Evolutionary conservation across 2,113 vertebrate species (phyloP).

Genomic region (Bettongia penicillata): DNA sequence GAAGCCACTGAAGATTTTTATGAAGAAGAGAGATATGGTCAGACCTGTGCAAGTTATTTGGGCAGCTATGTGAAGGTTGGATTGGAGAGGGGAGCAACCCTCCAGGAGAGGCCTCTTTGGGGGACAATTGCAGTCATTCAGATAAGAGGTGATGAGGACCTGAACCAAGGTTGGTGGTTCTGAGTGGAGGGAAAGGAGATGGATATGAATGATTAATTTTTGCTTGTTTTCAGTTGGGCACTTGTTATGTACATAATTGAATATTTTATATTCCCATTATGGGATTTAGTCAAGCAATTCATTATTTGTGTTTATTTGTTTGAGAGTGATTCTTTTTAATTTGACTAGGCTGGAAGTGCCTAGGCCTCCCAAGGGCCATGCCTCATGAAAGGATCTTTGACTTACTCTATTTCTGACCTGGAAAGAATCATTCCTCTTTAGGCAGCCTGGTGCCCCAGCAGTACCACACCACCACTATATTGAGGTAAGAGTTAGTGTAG

Average conservation of each 20-base stretch:
- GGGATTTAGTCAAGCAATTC: background rate
- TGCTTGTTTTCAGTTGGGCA: background rate
- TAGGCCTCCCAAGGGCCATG: background rate
- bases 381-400: background rate
- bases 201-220: background rate
- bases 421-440: background rate
- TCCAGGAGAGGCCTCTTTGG: background rate
- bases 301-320: background rate
- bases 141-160: background rate
- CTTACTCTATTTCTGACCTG: background rate
- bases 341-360: background rate
- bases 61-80: background rate
- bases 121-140: background rate
- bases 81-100: background rate
- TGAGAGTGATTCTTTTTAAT: background rate
- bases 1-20: background rate
- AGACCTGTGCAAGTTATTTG: background rate
- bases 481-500: background rate
- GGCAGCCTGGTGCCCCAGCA: background rate
- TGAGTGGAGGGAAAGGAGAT: background rate
- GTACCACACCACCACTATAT: background rate
- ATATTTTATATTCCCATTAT: background rate
- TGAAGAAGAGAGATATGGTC: background rate
- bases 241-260: background rate
- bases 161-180: background rate